These are phyloP conservation scores for Ramphastos sulfuratus DNA, from an alignment of 2,113 vertebrate species.

Conservation along the genomic window DNA sequence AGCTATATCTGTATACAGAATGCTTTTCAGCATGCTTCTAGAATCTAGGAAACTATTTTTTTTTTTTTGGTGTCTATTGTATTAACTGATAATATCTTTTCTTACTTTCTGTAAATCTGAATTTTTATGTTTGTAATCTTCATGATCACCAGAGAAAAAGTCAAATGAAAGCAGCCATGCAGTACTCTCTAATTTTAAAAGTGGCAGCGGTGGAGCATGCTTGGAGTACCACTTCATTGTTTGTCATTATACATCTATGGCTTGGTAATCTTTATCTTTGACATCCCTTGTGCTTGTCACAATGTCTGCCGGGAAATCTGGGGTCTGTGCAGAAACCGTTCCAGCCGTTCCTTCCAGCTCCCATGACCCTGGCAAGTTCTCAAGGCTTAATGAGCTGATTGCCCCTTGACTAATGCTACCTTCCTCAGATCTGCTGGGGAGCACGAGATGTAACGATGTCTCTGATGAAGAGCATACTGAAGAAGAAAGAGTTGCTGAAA, in stretches of 20 bases:
- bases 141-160: conserved; percentile 15
- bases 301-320: conserved; percentile 69
- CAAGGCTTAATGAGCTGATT: conserved; percentile 78
- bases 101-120: background rate
- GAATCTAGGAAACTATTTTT: conserved; percentile 64
- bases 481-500: conserved; percentile 81
- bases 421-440: conserved; percentile 79
- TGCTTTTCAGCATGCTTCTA: conserved; percentile 67
- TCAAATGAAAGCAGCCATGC: conserved; percentile 57
- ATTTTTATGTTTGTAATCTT: conserved; percentile 5
- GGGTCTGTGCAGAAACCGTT: conserved; percentile 48
- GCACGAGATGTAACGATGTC: conserved; percentile 75
- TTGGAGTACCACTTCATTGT: background rate
- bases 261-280: conserved; percentile 76
- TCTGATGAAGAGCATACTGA: conserved; percentile 79
- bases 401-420: conserved; percentile 74
- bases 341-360: conserved; percentile 58
- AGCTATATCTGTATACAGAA: conserved; percentile 68
- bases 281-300: conserved; percentile 71
- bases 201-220: conserved; percentile 17
- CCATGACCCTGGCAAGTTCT: conserved; percentile 79
- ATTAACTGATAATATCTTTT: conserved; percentile 14
- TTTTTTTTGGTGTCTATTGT: conserved; percentile 5
- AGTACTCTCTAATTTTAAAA: conserved; percentile 29
- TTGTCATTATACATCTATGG: conserved; percentile 73